Conservation (phyloP, 1,140 invertebrate species). For the Heliconius eleuchia region DNA sequence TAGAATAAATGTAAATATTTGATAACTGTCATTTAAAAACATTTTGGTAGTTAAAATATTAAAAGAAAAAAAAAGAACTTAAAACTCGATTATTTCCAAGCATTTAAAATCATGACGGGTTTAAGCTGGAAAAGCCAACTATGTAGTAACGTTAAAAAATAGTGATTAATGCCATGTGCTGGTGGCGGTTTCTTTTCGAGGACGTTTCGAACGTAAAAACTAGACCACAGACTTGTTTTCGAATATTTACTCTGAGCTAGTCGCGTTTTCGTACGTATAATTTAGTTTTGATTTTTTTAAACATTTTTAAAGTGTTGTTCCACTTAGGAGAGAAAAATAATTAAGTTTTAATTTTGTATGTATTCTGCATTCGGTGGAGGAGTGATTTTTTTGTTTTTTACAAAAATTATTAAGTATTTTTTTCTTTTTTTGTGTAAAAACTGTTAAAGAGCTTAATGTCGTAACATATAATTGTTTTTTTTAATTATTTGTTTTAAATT, state of each 20-base stretch:
- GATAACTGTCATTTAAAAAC: not conserved
- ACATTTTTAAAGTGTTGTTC: too few relatives aligned
- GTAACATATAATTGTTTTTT: too few relatives aligned
- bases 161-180: conserved; percentile 53
- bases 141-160: conserved; percentile 37
- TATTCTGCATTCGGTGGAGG: not conserved
- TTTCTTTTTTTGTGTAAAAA: not conserved
- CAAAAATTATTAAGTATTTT: too few relatives aligned
- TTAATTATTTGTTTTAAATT: too few relatives aligned
- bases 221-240: conserved; percentile 46
- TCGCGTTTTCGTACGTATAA: not conserved
- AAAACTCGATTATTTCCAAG: not conserved
- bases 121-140: conserved; percentile 16
- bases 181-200: conserved; percentile 72
- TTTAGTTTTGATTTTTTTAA: not conserved
- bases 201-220: conserved; percentile 47
- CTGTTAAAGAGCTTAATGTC: too few relatives aligned
- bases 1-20: too few relatives aligned
- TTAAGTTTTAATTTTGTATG: not conserved
- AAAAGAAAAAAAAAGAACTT: not conserved
- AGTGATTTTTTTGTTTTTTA: not conserved
- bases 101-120: not conserved
- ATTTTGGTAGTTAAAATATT: not conserved
- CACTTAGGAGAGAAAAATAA: too few relatives aligned
- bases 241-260: conserved; percentile 31